These are phyloP conservation scores for Nylanderia fulva DNA, from an alignment of 1,140 invertebrate species.

Conservation along the genomic window DNA sequence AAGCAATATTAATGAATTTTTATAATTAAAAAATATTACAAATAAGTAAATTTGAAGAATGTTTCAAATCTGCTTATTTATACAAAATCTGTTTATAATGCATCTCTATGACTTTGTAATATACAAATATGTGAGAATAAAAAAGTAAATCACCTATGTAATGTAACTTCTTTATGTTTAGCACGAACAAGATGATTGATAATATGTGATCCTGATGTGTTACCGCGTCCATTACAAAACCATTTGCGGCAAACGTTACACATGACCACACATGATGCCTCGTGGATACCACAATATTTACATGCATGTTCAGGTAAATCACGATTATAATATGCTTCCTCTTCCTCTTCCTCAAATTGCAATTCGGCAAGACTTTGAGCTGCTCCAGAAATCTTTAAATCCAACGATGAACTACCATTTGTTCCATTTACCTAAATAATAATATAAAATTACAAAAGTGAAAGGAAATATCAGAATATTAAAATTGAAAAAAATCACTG, in stretches of 20 bases:
- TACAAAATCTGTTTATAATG: background rate
- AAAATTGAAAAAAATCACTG: background rate
- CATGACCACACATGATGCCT: conserved; percentile 98
- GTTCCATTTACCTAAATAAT: conserved; percentile 89
- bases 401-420: conserved; percentile 82
- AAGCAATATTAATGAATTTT: background rate
- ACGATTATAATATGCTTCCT: conserved; percentile 95
- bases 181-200: conserved; percentile 99
- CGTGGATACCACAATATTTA: conserved; percentile 99
- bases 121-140: background rate
- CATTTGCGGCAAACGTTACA: conserved; percentile 99
- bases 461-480: background rate
- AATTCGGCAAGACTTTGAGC: conserved; percentile 92
- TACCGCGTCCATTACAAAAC: conserved; percentile 99
- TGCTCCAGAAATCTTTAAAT: conserved; percentile 90
- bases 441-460: background rate
- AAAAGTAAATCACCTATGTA: conserved; percentile 89
- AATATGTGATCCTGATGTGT: conserved; percentile 99
- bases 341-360: conserved; percentile 96
- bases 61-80: background rate
- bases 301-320: conserved; percentile 97
- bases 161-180: conserved; percentile 99
- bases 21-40: background rate
- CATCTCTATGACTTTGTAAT: background rate
- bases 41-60: background rate